phyloP scores from a whole-genome alignment of 2,888 invertebrate species.

The Cephus rjabovi region DNA sequence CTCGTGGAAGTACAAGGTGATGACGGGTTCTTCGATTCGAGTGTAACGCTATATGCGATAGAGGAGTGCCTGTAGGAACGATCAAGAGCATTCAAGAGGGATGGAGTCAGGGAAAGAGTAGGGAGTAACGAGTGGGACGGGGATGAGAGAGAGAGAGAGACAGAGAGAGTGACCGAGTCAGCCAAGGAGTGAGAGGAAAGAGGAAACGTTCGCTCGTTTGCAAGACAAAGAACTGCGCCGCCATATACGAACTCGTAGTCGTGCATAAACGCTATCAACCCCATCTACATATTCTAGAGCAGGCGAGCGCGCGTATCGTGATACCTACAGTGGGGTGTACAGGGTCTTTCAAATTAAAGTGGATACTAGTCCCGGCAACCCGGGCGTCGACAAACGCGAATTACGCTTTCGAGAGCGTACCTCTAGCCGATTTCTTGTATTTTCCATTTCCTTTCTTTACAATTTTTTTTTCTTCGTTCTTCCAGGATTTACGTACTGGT shows the following conservation, averaged over 20 bases:
- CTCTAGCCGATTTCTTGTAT: neutral
- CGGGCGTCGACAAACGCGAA: slow-evolving; percentile 8
- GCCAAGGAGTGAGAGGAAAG: slow-evolving; percentile 5
- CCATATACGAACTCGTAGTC: slow-evolving; percentile 49
- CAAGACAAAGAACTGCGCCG: slow-evolving; percentile 58
- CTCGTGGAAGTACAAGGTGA: slow-evolving; percentile 31
- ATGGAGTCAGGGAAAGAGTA: slow-evolving; percentile 19
- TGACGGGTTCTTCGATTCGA: slow-evolving; percentile 14
- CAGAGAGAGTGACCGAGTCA: neutral
- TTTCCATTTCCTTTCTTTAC: neutral
- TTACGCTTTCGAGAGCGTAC: slow-evolving; percentile 3
- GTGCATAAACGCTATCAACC: slow-evolving; percentile 59
- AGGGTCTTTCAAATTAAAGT: slow-evolving; percentile 21
- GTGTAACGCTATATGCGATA: slow-evolving; percentile 22
- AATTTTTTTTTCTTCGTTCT: neutral
- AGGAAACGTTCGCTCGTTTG: slow-evolving; percentile 50
- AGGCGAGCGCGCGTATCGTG: neutral
- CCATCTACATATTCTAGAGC: slow-evolving; percentile 52
- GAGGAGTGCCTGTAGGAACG: slow-evolving; percentile 15
- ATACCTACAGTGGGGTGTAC: neutral
- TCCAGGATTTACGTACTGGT: neutral
- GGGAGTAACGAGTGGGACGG: slow-evolving; percentile 10
- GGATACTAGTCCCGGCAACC: slow-evolving; percentile 14
- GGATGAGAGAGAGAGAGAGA: slow-evolving; percentile 8
- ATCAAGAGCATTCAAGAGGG: slow-evolving; percentile 19